Percentiles rank a stretch among this genome's conserved stretches.
phyloP scores from a whole-genome alignment of 2,797 vertebrate species.

The Sebastes hopkinsi region DNA sequence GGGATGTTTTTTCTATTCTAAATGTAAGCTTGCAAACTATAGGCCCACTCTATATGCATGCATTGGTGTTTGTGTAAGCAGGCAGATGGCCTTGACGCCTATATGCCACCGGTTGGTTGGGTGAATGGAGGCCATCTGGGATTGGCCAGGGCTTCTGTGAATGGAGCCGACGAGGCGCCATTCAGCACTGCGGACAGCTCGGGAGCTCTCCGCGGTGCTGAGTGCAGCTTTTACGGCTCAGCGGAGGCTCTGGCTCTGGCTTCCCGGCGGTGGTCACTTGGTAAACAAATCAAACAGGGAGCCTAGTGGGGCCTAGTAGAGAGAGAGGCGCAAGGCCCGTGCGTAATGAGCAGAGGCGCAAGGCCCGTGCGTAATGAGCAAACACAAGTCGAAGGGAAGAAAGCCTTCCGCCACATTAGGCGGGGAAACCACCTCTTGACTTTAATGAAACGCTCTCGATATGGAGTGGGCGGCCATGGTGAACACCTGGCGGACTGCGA shows the following conservation, averaged over 20 bases:
- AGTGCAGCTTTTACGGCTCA: background rate
- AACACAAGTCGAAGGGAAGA: conserved; percentile 54
- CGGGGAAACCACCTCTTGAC: conserved; percentile 79
- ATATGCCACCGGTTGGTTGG: conserved; percentile 41
- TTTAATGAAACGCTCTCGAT: conserved; percentile 78
- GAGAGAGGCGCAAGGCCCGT: background rate
- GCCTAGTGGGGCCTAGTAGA: background rate
- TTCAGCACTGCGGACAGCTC: conserved; percentile 74
- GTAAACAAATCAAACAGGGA: conserved; percentile 28
- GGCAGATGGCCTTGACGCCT: conserved; percentile 60
- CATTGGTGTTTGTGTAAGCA: conserved; percentile 6
- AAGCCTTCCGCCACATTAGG: conserved; percentile 73
- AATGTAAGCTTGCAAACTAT: too few species aligned
- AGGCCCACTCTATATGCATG: background rate
- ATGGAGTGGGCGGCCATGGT: conserved; percentile 69
- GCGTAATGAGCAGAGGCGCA: conserved; percentile 44
- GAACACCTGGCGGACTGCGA: conserved; percentile 78
- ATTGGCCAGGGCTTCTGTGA: conserved; percentile 74
- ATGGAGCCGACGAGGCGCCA: conserved; percentile 49
- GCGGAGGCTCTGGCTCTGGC: background rate
- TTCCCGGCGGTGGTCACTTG: background rate
- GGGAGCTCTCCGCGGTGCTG: conserved; percentile 52
- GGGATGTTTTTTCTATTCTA: too few species aligned
- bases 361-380: conserved; percentile 53
- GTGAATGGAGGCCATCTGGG: conserved; percentile 71